Percentiles rank a stretch among this genome's conserved stretches.
Evolutionary conservation across 2,797 vertebrate species (phyloP).

Genomic region (Hydrophis major): DNA sequence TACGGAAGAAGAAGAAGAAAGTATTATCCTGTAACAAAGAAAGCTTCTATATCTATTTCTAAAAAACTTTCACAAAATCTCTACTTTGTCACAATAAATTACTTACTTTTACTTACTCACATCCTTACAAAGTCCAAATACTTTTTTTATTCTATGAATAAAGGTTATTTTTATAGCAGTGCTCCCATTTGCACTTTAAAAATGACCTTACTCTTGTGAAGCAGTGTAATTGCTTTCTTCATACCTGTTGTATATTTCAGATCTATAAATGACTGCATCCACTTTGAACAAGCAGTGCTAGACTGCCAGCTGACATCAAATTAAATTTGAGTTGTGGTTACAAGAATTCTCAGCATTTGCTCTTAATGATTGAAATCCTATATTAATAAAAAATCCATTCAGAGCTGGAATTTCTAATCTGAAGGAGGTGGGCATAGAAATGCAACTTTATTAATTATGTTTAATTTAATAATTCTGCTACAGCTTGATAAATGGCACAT

Average conservation of each 20-base stretch:
- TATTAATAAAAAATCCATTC: neutral
- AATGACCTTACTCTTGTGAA: constrained; percentile 54
- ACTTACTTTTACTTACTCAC: constrained; percentile 47
- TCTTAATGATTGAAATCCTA: neutral
- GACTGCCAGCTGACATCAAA: neutral
- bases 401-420: neutral
- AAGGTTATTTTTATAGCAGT: constrained; percentile 16
- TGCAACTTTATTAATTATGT: neutral
- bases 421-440: neutral
- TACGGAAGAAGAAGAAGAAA: constrained; percentile 18
- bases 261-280: constrained; percentile 24
- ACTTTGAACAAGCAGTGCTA: constrained; percentile 1
- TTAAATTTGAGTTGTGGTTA: neutral
- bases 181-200: constrained; percentile 20
- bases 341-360: constrained; percentile 7
- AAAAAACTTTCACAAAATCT: constrained; percentile 59
- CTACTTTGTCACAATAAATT: constrained; percentile 52
- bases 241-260: constrained; percentile 47
- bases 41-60: constrained; percentile 57
- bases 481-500: neutral
- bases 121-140: constrained; percentile 34
- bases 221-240: constrained; percentile 49
- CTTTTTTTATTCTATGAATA: constrained; percentile 42
- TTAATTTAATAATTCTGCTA: neutral
- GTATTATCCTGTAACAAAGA: constrained; percentile 67